Evolutionary conservation across 2,888 invertebrate genomes (phyloP), one percentile per base, ranked within the genome.

Genomic region (Corbicula japonica): DNA sequence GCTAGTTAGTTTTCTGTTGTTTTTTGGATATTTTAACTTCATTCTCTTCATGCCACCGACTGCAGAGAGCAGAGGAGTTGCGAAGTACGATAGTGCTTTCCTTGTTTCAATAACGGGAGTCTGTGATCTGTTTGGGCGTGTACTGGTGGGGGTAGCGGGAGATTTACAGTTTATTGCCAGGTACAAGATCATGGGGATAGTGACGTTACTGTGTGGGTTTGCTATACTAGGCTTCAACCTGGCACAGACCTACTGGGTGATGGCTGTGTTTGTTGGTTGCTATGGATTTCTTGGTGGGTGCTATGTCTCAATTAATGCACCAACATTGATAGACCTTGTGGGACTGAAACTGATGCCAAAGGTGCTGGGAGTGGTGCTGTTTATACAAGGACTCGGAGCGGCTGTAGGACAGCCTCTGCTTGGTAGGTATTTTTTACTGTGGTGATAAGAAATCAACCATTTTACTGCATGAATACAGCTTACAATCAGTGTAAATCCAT

Each of bases 231-330:
- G 86, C 8, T 87, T 89, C 54, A 65, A 76, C 6, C 85, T 85
- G 52, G 87, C 88, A 1, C 50, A 81, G 26, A 54, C 50, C 0
- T 89, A 85, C 41, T 76, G 76, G 76, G 81, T 86, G 80, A 84
- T 89, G 82, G 83, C 82, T 0, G 26, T 89, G 8, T 89, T 84
- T 71, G 86, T 85, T 26, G 86, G 82, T 26, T 38, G 89, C 61
- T 91, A 90, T 76, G 91, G 91, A n/a, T 87, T 89, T 58, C 83
- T 88, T 23, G 91, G 91, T 15, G 91, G 91, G 3, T 85, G 81
- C 18, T 89, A 87, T 72, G 88, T 90, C 15, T 82, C 87, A 4
- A 76, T 89, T 35, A 83, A 85, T 44, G 83, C 86, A 6, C 87
- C 90, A 41, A 89, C 89, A 2, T 63, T 91, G 15, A 88, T 90